Evolutionary conservation across 2,888 invertebrate genomes (phyloP).

Genomic region (Nephrocerus scutellatus): DNA sequence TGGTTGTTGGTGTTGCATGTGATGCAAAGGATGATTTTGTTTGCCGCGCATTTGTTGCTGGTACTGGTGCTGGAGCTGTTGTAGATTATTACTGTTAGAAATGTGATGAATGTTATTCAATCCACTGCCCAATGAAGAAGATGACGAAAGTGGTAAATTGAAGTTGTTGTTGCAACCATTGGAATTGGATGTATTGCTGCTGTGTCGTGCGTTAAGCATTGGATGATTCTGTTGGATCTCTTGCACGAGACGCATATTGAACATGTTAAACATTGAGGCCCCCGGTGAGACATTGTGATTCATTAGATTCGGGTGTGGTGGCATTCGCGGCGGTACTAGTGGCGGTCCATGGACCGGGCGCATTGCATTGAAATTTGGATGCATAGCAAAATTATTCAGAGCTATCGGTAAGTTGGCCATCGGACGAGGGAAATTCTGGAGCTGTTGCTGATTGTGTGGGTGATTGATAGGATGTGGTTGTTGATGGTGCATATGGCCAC

Average conservation of each 20-base stretch:
- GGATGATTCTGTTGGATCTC: conserved; percentile 49
- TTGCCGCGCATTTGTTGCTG: conserved; percentile 22
- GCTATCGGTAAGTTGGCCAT: conserved; percentile 41
- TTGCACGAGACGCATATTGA: conserved; percentile 46
- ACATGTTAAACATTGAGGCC: conserved; percentile 39
- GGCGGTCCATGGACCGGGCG: conserved; percentile 43
- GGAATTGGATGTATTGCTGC: conserved; percentile 26
- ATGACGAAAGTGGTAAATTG: too few relatives aligned
- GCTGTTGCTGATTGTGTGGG: conserved; percentile 27
- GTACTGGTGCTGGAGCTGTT: conserved; percentile 30
- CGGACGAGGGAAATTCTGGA: conserved; percentile 37
- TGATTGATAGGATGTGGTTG: conserved; percentile 40
- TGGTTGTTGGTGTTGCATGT: conserved; percentile 27
- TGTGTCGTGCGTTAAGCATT: conserved; percentile 34
- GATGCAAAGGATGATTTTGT: too few relatives aligned
- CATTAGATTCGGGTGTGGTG: conserved; percentile 36
- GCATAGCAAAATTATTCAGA: conserved; percentile 48
- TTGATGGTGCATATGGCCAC: conserved; percentile 33
- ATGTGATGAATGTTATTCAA: too few relatives aligned
- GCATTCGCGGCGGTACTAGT: conserved; percentile 37
- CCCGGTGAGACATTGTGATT: conserved; percentile 21
- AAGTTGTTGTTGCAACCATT: conserved; percentile 34
- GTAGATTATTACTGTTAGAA: conserved; percentile 20
- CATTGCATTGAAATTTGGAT: conserved; percentile 47
- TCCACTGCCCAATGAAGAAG: too few relatives aligned